Evolutionary conservation across 2,888 invertebrate species (phyloP).

Genomic region (Caenorhabditis auriculariae): DNA sequence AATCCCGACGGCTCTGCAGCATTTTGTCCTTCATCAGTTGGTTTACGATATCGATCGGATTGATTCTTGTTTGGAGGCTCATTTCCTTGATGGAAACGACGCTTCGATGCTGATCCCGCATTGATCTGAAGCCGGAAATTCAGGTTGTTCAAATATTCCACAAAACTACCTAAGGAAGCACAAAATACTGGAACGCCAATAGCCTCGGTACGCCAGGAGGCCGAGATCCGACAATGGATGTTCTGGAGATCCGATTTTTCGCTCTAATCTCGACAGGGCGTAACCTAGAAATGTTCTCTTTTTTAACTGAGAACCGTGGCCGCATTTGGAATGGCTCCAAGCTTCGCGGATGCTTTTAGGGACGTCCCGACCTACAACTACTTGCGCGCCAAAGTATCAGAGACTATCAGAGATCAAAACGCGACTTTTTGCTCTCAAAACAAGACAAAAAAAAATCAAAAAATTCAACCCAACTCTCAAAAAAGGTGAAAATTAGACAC

Average conservation of each 20-base stretch:
- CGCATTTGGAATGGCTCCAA: too few species aligned
- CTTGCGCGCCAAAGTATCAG: too few species aligned
- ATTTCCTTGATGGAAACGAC: slow-evolving; percentile 41
- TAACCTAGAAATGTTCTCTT: slow-evolving; percentile 75
- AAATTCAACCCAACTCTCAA: too few species aligned
- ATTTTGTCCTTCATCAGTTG: slow-evolving; percentile 41
- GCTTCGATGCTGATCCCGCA: slow-evolving; percentile 9
- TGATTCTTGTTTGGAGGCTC: slow-evolving; percentile 34
- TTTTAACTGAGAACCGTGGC: too few species aligned
- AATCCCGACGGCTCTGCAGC: slow-evolving; percentile 22
- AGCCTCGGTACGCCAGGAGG: slow-evolving; percentile 92
- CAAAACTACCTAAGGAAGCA: slow-evolving; percentile 73
- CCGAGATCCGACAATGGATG: slow-evolving; percentile 96
- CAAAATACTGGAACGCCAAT: slow-evolving; percentile 95
- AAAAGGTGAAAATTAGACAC: too few species aligned
- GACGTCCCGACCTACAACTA: too few species aligned
- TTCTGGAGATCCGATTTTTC: slow-evolving; percentile 98
- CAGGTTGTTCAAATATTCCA: background rate
- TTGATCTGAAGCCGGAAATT: slow-evolving; percentile 11
- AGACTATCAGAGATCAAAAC: too few species aligned
- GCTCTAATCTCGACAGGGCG: slow-evolving; percentile 88
- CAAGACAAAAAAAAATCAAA: too few species aligned
- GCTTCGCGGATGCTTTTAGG: background rate
- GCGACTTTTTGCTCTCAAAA: too few species aligned
- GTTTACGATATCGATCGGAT: slow-evolving; percentile 35